Percentiles rank a stretch among this genome's conserved stretches.
phyloP scores from a whole-genome alignment of 2,113 vertebrate genomes.

The Prolemur simus region DNA sequence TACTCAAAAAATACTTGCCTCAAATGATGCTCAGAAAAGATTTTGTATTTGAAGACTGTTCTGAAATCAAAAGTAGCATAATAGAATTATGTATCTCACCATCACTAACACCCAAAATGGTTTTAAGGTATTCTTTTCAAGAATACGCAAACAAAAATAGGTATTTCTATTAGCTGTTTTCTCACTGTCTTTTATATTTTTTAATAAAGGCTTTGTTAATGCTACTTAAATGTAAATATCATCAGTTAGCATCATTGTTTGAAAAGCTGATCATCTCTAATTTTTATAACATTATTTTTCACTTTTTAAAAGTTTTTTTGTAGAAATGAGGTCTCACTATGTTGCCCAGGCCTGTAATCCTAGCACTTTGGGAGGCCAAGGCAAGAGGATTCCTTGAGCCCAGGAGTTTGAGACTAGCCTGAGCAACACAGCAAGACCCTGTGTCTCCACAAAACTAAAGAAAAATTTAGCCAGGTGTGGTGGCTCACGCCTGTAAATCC shows the following conservation, averaged over 20 bases:
- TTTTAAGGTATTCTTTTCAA: not conserved
- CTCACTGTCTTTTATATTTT: not conserved
- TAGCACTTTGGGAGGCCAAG: too few species aligned
- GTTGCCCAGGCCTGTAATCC: too few species aligned
- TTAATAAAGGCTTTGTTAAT: not conserved
- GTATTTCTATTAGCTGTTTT: not conserved
- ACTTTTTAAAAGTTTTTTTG: not conserved
- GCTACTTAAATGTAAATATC: not conserved
- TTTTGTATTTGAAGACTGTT: not conserved
- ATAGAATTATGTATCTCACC: not conserved
- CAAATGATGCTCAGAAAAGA: not conserved
- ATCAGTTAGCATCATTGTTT: not conserved
- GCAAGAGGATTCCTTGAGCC: too few species aligned
- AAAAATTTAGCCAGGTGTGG: too few species aligned
- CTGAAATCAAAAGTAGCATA: not conserved
- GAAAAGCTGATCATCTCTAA: not conserved
- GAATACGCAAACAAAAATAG: not conserved
- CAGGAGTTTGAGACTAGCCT: too few species aligned
- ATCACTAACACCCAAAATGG: not conserved
- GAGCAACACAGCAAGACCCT: too few species aligned
- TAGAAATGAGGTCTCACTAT: too few species aligned
- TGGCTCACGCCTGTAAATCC: not conserved
- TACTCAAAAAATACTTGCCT: not conserved
- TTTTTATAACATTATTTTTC: not conserved
- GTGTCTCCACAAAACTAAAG: too few species aligned